Evolutionary conservation across 2,888 invertebrate genomes (phyloP).

Genomic region (Nemotelus nigrinus): DNA sequence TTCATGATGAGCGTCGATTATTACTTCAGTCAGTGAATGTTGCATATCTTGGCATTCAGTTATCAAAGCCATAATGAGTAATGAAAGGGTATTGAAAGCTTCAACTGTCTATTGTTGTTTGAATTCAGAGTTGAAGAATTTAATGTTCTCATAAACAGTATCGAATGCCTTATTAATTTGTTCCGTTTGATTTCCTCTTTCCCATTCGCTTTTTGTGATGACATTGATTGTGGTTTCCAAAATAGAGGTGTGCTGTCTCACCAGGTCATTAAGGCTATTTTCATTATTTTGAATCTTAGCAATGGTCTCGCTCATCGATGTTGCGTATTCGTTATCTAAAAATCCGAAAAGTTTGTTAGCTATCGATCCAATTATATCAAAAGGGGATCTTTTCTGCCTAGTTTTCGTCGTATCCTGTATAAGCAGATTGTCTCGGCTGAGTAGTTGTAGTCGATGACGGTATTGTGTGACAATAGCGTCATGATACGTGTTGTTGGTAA

Average conservation of each 20-base stretch:
- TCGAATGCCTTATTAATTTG: no score
- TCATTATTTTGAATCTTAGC: not conserved
- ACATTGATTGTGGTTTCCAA: not conserved
- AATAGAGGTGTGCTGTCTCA: conserved; percentile 1
- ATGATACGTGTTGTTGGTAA: conserved; percentile 1
- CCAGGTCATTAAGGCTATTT: not conserved
- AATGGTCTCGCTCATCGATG: not conserved
- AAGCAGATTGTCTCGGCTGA: not conserved
- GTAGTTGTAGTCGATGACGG: not conserved
- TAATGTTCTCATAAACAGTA: no score
- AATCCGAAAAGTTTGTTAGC: conserved; percentile 25
- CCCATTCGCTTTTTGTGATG: no score
- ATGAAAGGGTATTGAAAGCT: no score
- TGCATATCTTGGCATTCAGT: no score
- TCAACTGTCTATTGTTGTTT: no score
- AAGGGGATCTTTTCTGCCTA: conserved; percentile 13
- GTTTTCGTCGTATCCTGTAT: not conserved
- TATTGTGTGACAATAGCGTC: not conserved
- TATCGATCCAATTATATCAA: conserved; percentile 23
- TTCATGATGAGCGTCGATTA: no score
- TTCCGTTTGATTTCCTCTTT: no score
- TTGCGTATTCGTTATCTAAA: conserved; percentile 13
- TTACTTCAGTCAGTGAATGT: no score
- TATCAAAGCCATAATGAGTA: no score
- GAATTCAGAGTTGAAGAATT: no score